Evolutionary conservation across 2,888 invertebrate species (phyloP).

Genomic region (Cylloceria caligata): DNA sequence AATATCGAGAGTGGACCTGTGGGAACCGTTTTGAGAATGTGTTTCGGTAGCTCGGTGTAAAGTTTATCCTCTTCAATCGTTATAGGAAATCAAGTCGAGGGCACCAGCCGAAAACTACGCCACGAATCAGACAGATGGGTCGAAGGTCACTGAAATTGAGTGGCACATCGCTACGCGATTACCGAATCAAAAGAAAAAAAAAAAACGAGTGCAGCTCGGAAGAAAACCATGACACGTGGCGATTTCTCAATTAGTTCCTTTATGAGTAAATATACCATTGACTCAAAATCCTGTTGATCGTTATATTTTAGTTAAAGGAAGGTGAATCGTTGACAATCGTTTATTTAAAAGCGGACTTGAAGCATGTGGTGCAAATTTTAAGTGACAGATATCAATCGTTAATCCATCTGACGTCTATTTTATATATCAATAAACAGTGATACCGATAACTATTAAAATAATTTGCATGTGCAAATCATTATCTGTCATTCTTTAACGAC

Average conservation of each 20-base stretch:
- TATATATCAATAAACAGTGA: too few species aligned
- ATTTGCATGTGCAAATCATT: too few species aligned
- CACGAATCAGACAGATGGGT: not conserved
- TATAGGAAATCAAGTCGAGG: conserved; percentile 15
- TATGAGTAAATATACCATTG: not conserved
- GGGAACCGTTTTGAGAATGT: conserved; percentile 76
- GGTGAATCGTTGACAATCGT: not conserved
- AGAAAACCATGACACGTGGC: conserved; percentile 19
- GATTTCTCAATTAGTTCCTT: not conserved
- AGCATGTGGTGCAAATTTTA: too few species aligned
- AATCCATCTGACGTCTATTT: too few species aligned
- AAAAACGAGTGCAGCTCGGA: not conserved
- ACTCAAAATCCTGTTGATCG: not conserved
- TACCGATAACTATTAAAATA: too few species aligned
- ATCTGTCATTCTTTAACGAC: too few species aligned
- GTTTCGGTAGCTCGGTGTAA: conserved; percentile 40
- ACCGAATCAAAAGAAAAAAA: conserved; percentile 8
- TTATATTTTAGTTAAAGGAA: not conserved
- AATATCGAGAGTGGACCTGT: conserved; percentile 78
- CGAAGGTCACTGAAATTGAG: conserved; percentile 16
- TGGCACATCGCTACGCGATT: not conserved
- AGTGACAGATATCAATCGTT: too few species aligned
- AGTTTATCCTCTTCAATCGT: not conserved
- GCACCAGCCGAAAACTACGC: conserved; percentile 7
- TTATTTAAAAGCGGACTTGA: too few species aligned